Base-by-base conservation (phyloP, 2,113 vertebrate genomes). In the Triplophysa rosa region DNA sequence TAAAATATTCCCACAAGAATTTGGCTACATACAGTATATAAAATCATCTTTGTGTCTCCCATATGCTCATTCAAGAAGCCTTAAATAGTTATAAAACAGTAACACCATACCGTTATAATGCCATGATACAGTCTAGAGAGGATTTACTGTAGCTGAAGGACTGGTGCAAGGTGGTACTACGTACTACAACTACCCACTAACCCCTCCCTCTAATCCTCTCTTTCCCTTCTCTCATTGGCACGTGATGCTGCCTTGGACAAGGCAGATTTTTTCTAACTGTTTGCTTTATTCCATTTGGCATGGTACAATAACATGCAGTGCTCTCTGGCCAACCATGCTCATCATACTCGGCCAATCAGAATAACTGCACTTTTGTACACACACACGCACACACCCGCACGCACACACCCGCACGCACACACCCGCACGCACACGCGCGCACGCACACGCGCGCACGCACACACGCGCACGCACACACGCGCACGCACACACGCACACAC, bases 361-460 rank as follows among this genome's bases (percentile, higher is more conserved):
- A 74, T 45, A 10, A 45, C 13, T 26, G 56, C 71, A 74, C n/a
- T 62, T 64, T 64, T 76, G 33, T 2, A 26, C 26, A 26, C 26
- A 26, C 26, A 26, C 1, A 26, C 26, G n/a, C n/a, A n/a, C n/a
- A n/a, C n/a, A n/a, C n/a, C n/a, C n/a, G n/a, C 29, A 29, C 29
- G 54, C 24, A 16, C 29, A 75, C n/a, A 76, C 72, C 64, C 45
- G 54, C 16, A 65, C 24, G 63, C 29, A 29, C 29, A 65, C 24
- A 16, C 29, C 64, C n/a, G 64, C 72, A 75, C 45, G 54, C 16
- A 65, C 24, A n/a, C n/a, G n/a, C n/a, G n/a, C n/a, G n/a, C n/a
- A n/a, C n/a, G n/a, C n/a, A n/a, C n/a, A n/a, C n/a, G n/a, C n/a
- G n/a, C n/a, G n/a, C n/a, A n/a, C n/a, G n/a, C n/a, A n/a, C n/a